Base-by-base conservation (phyloP, 2,888 invertebrate genomes). In the Quadroppia sp. region DNA sequence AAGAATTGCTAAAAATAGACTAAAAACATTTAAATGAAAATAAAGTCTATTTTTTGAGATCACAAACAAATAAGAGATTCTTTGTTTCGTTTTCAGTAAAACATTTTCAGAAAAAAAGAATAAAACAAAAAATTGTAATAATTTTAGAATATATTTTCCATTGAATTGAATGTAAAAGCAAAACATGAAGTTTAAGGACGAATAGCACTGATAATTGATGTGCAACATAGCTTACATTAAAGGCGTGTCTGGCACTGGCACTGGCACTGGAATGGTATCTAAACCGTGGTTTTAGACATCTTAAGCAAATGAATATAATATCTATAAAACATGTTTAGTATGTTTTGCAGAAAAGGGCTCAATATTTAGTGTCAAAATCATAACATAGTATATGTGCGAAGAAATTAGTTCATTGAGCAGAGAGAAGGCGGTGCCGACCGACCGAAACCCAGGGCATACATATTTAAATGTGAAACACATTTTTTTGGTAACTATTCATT, bases 321-420 rank as follows among this genome's bases (percentile, higher is more conserved):
- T 36, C 36, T 36, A 36, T 11, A 36, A 4, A 36, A 36, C 36
- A 36, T 36, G 11, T 36, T 36, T 36, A 36, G 11, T 7, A 36
- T 36, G n/a, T n/a, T n/a, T n/a, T n/a, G n/a, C n/a, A n/a, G n/a
- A n/a, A n/a, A n/a, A n/a, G n/a, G n/a, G n/a, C n/a, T n/a, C n/a
- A n/a, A 7, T 11, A 36, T 11, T 4, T 36, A 7, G 11, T 36
- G 4, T 36, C 11, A 7, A 36, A 36, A 7, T 36, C 36, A 36
- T 36, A 36, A 36, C 36, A 36, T 36, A 36, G 36, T 11, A 36
- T 36, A 36, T 7, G 36, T 7, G 36, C 4, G 17, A 17, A 48
- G 15, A 61, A 61, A 30, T 61, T 61, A 61, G 61, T 61, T 61
- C 61, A 61, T 28, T 61, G 32, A 61, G 61, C 61, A 61, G 32